Percentiles rank a stretch among this genome's conserved stretches.
Conservation (phyloP, 2,797 vertebrate species). For the Rousettus madagascariensis region DNA sequence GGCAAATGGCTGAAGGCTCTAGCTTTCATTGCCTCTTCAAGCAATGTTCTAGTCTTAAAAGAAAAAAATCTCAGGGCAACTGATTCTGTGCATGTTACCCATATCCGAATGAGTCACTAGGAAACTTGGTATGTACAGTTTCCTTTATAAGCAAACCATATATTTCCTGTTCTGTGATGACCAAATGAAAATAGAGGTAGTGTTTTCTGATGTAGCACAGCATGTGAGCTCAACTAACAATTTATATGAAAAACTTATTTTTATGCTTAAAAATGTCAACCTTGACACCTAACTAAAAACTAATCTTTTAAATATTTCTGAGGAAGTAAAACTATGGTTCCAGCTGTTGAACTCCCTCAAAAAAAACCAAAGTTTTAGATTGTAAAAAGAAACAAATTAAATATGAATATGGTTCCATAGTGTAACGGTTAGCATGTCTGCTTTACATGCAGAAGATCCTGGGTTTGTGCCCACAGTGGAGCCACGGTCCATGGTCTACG, state of each 20-base stretch:
- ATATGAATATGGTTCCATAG: too few species aligned
- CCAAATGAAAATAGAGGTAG: background rate
- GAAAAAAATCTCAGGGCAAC: background rate
- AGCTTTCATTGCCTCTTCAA: background rate
- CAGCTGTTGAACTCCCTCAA: background rate
- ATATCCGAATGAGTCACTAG: background rate
- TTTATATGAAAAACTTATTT: background rate
- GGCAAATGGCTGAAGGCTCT: background rate
- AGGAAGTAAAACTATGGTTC: background rate
- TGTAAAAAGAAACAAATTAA: background rate
- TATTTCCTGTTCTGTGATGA: background rate
- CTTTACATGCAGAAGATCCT: too few species aligned
- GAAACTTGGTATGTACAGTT: background rate
- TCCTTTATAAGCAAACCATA: background rate
- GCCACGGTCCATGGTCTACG: too few species aligned
- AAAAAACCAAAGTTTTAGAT: background rate
- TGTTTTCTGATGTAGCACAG: background rate
- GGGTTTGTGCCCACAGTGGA: too few species aligned
- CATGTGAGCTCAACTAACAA: background rate
- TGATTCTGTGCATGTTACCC: background rate
- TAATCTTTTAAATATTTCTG: constrained; percentile 1
- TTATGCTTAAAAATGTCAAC: background rate
- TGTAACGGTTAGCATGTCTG: too few species aligned
- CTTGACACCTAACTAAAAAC: background rate
- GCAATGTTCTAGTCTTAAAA: background rate